A percentile compares a stretch with the other conserved stretches of the same genome.
Conservation (phyloP, 2,113 vertebrate species). For the Neofelis nebulosa region DNA sequence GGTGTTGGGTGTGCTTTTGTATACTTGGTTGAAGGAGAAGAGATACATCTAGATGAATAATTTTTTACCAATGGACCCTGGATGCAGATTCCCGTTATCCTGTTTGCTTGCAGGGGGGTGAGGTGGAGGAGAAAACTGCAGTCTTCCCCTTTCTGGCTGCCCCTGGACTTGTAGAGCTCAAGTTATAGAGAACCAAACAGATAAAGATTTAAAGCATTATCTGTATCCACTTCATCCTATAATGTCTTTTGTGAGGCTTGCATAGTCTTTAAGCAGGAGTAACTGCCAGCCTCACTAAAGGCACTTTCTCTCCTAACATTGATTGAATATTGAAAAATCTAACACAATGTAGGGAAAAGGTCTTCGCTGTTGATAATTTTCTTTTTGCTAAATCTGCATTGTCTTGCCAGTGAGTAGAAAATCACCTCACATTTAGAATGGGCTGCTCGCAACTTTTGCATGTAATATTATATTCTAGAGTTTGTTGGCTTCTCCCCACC, state of each 20-base stretch:
- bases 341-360: not conserved
- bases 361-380: not conserved
- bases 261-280: not conserved
- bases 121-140: not conserved
- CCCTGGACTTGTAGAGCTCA: not conserved
- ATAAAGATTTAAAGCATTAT: not conserved
- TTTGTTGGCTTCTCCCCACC: not conserved
- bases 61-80: not conserved
- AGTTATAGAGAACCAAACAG: not conserved
- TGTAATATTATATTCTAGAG: not conserved
- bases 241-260: not conserved
- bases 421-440: not conserved
- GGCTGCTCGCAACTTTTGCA: not conserved
- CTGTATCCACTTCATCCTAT: fast-evolving
- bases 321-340: not conserved
- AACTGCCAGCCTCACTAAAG: not conserved
- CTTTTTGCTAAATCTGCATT: not conserved
- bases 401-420: not conserved
- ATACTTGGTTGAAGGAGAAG: not conserved
- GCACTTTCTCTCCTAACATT: not conserved
- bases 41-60: not conserved
- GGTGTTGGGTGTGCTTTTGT: not conserved
- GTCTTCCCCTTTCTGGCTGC: not conserved
- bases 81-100: not conserved
- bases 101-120: not conserved